These are phyloP conservation scores for Aleadryas rufinucha DNA, from an alignment of 2,113 vertebrate species.

Conservation along the genomic window DNA sequence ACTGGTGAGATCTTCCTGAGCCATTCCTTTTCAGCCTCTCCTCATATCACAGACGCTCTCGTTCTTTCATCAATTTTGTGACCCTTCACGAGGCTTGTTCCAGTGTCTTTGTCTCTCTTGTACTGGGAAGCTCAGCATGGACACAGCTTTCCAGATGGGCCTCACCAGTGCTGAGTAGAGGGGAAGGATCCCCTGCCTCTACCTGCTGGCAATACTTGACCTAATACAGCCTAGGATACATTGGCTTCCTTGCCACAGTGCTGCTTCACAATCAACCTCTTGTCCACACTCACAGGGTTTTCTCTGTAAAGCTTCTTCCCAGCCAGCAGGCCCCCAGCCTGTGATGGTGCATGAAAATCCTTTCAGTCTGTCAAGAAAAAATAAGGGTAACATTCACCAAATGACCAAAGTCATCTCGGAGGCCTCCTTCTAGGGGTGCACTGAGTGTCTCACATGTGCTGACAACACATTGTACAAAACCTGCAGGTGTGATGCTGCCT, in stretches of 20 bases:
- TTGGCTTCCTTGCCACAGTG: neutral
- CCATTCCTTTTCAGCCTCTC: neutral
- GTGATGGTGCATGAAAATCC: neutral
- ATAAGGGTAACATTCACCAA: neutral
- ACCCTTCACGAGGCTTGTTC: neutral
- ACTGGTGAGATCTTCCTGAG: neutral
- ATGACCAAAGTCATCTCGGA: rapidly evolving
- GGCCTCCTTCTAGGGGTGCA: rapidly evolving
- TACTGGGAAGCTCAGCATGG: neutral
- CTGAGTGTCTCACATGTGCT: neutral
- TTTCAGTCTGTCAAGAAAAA: neutral
- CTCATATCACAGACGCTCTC: neutral
- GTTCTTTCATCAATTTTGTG: neutral
- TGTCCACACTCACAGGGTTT: neutral
- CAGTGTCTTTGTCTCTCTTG: neutral
- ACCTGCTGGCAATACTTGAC: neutral
- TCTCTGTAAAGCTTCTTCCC: neutral
- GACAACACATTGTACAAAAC: neutral
- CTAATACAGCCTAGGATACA: rapidly evolving
- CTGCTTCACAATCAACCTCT: neutral
- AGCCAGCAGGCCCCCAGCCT: neutral
- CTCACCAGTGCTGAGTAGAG: neutral
- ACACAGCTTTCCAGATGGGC: neutral
- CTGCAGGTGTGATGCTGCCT: neutral
- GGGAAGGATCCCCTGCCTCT: neutral